Conservation (phyloP, 2,797 vertebrate species). For the Stomatorhinus walkeri region DNA sequence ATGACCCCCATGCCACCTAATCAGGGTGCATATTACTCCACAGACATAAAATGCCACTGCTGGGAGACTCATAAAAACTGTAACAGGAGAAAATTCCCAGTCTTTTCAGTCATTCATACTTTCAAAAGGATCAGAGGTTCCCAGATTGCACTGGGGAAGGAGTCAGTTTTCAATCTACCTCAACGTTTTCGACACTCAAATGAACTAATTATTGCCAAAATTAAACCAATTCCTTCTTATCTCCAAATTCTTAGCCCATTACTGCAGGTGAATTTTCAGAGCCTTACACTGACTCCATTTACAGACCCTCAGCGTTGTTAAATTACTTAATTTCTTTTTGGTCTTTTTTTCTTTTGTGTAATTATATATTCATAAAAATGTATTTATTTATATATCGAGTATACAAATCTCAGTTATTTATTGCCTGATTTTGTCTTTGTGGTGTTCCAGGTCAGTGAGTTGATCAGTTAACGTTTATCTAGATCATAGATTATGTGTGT, state of each 20-base stretch:
- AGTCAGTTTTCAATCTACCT: not conserved
- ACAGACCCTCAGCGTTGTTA: not conserved
- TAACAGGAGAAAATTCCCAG: not conserved
- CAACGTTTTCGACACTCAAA: not conserved
- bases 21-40: not conserved
- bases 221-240: conserved; percentile 4
- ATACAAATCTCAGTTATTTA: not conserved
- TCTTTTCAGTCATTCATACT: not conserved
- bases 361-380: not conserved
- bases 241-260: not conserved
- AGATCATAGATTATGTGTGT: not conserved
- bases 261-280: not conserved
- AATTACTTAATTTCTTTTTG: not conserved
- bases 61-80: not conserved
- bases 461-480: not conserved
- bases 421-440: not conserved
- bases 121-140: conserved; percentile 1
- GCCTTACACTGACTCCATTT: not conserved
- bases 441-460: not conserved
- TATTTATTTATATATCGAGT: not conserved
- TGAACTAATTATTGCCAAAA: conserved; percentile 10
- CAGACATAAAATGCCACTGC: not conserved
- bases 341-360: not conserved
- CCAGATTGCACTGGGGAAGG: not conserved
- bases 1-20: not conserved